A percentile compares a stretch with the other conserved stretches of the same genome.
Conservation (phyloP, 1,140 invertebrate species). For the Tetranychus cinnabarinus region DNA sequence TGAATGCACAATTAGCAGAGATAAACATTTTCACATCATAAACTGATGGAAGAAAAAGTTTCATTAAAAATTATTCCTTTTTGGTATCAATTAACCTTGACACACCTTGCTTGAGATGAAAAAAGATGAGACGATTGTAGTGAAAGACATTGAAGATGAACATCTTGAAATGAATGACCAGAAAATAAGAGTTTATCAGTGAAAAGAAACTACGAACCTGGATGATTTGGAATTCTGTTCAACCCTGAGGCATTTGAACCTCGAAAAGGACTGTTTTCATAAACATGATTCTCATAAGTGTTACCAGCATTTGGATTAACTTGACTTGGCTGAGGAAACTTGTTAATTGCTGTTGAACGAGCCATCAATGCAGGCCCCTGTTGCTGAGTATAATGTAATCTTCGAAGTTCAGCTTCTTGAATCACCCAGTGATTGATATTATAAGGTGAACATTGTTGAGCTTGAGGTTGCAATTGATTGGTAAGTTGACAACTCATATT, state of each 20-base stretch:
- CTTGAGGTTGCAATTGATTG: not conserved
- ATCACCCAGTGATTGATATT: constrained; percentile 69
- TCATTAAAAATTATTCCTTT: too few relatives aligned
- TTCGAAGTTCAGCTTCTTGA: constrained; percentile 69
- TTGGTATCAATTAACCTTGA: too few relatives aligned
- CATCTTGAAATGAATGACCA: too few relatives aligned
- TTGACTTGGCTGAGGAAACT: not conserved
- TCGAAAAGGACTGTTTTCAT: not conserved
- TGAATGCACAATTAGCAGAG: not conserved
- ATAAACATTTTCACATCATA: too few relatives aligned
- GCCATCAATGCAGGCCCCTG: too few relatives aligned
- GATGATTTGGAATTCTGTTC: too few relatives aligned
- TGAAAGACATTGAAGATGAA: too few relatives aligned
- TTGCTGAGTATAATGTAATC: constrained; percentile 19
- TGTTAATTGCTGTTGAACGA: not conserved
- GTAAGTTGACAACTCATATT: not conserved
- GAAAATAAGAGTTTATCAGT: too few relatives aligned
- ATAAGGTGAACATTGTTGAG: constrained; percentile 13
- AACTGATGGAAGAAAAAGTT: too few relatives aligned
- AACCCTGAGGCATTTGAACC: too few relatives aligned
- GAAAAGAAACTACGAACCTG: not conserved
- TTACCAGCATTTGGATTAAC: not conserved
- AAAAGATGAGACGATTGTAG: too few relatives aligned
- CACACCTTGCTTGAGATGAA: too few relatives aligned
- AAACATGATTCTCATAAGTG: not conserved